Percentiles rank a stretch among this genome's conserved stretches.
phyloP scores from a whole-genome alignment of 2,797 vertebrate species.

The Brachymystax lenok region DNA sequence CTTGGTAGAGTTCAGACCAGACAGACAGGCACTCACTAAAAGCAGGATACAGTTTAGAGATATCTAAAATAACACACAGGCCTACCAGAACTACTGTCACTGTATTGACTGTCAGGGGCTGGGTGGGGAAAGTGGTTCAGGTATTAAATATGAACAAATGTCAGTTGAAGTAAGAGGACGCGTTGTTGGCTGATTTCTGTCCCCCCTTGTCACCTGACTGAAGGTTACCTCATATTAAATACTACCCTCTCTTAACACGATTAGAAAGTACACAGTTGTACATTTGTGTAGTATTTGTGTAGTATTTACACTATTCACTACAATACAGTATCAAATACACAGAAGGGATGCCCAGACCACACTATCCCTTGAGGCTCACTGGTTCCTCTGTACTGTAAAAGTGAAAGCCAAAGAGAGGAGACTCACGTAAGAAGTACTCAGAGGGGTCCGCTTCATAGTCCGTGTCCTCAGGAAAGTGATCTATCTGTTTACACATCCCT shows the following conservation, averaged over 20 bases:
- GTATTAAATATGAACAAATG: background rate
- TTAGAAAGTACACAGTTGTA: background rate
- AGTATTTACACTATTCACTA: background rate
- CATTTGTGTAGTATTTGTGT: background rate
- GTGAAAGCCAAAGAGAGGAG: background rate
- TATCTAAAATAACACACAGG: conserved; percentile 30
- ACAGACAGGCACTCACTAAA: conserved; percentile 26
- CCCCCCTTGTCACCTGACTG: background rate
- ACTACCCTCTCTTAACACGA: background rate
- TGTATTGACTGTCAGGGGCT: conserved; percentile 25
- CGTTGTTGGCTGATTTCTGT: background rate
- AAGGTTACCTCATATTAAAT: background rate
- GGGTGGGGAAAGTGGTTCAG: conserved; percentile 29
- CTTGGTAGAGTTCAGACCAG: conserved; percentile 52
- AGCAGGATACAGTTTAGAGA: conserved; percentile 36
- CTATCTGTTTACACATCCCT: conserved; percentile 99
- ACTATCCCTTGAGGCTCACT: background rate
- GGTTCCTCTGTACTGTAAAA: background rate
- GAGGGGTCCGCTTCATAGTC: conserved; percentile 97
- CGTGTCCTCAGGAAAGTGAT: conserved; percentile 98
- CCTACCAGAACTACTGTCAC: conserved; percentile 47
- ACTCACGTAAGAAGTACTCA: conserved; percentile 99
- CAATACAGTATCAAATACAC: background rate
- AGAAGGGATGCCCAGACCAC: background rate
- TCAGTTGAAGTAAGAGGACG: background rate